Conservation (phyloP, 2,797 vertebrate species). For the Apogon talboti region DNA sequence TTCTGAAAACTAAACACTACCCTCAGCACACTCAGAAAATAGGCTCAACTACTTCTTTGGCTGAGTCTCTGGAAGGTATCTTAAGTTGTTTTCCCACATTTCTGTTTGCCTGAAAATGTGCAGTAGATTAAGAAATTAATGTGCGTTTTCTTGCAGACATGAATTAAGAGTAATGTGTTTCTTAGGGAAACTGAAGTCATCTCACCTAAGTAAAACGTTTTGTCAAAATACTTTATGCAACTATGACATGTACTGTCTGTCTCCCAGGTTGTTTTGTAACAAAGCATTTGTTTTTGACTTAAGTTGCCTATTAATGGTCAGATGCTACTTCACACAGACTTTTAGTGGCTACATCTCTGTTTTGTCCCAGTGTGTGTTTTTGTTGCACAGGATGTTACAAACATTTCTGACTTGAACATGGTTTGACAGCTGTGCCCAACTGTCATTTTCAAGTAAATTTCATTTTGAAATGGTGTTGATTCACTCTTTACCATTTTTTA, state of each 20-base stretch:
- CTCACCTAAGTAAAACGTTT: not conserved
- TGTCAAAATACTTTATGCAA: slow-evolving; percentile 32
- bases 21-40: slow-evolving; percentile 23
- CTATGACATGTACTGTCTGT: slow-evolving; percentile 15
- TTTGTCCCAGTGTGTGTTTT: slow-evolving; percentile 35
- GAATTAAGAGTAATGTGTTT: slow-evolving; percentile 10
- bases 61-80: slow-evolving; percentile 30
- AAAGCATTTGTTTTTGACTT: slow-evolving; percentile 11
- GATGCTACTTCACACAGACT: slow-evolving; percentile 24
- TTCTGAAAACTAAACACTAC: slow-evolving; percentile 49
- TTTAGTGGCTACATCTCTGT: slow-evolving; percentile 27
- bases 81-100: slow-evolving; percentile 15
- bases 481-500: slow-evolving; percentile 21
- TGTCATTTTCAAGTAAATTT: slow-evolving; percentile 57
- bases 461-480: slow-evolving; percentile 38
- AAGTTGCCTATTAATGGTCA: slow-evolving; percentile 34
- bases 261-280: slow-evolving; percentile 2
- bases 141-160: slow-evolving; percentile 19
- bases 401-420: slow-evolving; percentile 42
- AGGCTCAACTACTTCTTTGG: slow-evolving; percentile 16
- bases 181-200: slow-evolving; percentile 1
- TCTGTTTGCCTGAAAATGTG: slow-evolving; percentile 26
- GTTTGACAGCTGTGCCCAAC: slow-evolving; percentile 26
- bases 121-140: slow-evolving; percentile 15
- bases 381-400: slow-evolving; percentile 28